These are phyloP conservation scores for Oxyura jamaicensis DNA, from an alignment of 2,113 vertebrate genomes.

Conservation along the genomic window DNA sequence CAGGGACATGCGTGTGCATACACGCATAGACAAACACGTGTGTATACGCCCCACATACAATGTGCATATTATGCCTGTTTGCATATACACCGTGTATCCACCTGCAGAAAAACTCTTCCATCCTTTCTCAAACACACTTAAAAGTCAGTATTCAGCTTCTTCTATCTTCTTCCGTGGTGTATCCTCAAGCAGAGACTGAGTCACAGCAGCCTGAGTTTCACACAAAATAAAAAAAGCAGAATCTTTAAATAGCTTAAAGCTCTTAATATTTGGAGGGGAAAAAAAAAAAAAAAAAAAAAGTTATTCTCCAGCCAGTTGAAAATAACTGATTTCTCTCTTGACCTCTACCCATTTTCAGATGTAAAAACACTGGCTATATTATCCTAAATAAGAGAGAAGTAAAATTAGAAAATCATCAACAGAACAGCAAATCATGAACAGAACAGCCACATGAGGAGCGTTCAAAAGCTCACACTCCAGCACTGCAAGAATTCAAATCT, in stretches of 20 bases:
- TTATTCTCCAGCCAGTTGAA: not conserved
- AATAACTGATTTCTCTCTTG: not conserved
- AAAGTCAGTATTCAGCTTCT: not conserved
- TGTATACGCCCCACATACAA: not conserved
- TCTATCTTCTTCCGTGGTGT: not conserved
- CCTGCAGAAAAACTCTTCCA: not conserved
- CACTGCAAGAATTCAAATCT: not conserved
- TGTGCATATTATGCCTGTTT: not conserved
- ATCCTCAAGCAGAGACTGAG: not conserved
- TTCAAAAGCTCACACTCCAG: not conserved
- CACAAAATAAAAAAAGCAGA: not conserved
- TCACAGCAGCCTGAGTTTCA: not conserved
- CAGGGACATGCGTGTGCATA: not conserved
- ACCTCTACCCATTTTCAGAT: not conserved
- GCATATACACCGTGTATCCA: not conserved
- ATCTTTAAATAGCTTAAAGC: not conserved
- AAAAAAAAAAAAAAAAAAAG: not conserved
- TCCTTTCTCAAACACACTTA: not conserved
- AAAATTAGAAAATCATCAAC: not conserved
- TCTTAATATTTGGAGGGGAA: not conserved
- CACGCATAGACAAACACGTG: not conserved
- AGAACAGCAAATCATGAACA: not conserved
- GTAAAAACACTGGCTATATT: not conserved
- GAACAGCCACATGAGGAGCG: not conserved
- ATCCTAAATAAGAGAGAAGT: not conserved